Evolutionary conservation across 2,113 vertebrate genomes (phyloP).

Genomic region (Platanista minor): DNA sequence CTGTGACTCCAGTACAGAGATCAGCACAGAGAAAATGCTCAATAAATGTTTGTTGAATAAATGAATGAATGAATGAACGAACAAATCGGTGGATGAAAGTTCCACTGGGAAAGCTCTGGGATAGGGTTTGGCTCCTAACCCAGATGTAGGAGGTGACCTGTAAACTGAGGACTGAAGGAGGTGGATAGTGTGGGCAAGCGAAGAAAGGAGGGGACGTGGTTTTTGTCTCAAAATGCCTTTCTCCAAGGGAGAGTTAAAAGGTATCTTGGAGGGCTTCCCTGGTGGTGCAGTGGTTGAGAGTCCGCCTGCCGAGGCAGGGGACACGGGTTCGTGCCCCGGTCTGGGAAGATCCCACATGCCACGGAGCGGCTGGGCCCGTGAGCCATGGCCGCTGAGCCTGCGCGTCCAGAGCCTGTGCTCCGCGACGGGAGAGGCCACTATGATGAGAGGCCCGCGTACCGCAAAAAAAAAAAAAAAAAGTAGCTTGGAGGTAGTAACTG

Average conservation of each 20-base stretch:
- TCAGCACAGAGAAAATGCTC: background rate
- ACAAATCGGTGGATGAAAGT: background rate
- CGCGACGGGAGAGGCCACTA: accelerated
- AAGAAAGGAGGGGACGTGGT: background rate
- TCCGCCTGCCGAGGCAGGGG: too few species aligned
- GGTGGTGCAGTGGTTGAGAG: too few species aligned
- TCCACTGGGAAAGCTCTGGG: background rate
- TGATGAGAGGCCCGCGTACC: too few species aligned
- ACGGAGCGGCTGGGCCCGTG: too few species aligned
- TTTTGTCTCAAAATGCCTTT: background rate
- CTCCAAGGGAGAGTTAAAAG: background rate
- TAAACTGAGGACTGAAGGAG: background rate
- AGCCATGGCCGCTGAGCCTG: too few species aligned
- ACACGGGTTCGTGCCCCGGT: too few species aligned
- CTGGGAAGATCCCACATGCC: too few species aligned
- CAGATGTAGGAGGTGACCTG: background rate
- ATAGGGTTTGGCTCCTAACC: too few species aligned
- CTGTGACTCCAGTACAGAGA: background rate
- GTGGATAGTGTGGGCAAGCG: background rate
- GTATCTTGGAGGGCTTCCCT: background rate
- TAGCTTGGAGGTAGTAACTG: too few species aligned
- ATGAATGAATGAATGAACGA: background rate
- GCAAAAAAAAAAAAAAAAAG: too few species aligned
- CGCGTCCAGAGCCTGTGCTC: too few species aligned
- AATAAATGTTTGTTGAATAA: background rate